Percentiles rank a stretch among this genome's conserved stretches.
Evolutionary conservation across 2,888 invertebrate species (phyloP).

Genomic region (Anoncus sp.): DNA sequence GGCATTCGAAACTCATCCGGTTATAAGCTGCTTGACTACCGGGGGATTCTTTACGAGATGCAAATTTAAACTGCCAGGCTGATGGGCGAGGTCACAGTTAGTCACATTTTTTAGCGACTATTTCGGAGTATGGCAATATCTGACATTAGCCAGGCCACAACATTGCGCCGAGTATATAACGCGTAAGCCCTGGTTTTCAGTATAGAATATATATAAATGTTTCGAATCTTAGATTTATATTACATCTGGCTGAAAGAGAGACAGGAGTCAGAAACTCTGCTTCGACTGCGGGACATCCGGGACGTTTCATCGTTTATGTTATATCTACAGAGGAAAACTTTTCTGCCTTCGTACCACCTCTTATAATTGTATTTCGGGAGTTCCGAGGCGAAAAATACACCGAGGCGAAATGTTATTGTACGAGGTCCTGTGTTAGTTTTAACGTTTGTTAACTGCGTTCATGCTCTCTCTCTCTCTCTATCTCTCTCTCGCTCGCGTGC

Average conservation of each 20-base stretch:
- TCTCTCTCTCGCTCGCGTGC: no score
- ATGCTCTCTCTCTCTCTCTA: no score
- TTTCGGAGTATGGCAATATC: constrained; percentile 42
- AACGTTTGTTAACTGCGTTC: constrained; percentile 79
- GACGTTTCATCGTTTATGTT: no score
- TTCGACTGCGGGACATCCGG: no score
- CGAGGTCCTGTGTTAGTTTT: constrained; percentile 80
- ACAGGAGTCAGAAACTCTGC: no score
- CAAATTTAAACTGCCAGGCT: constrained; percentile 28
- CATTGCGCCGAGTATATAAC: constrained; percentile 20
- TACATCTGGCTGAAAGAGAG: constrained; percentile 53
- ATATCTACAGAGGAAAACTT: no score
- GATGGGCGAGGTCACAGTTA: background rate
- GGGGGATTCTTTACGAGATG: constrained; percentile 2
- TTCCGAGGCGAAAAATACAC: constrained; percentile 70
- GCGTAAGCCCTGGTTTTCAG: no score
- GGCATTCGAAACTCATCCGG: no score
- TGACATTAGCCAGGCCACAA: constrained; percentile 1
- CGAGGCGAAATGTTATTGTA: constrained; percentile 82
- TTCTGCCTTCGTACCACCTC: no score
- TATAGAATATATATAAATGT: constrained; percentile 30
- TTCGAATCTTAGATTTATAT: constrained; percentile 60
- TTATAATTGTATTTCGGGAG: constrained; percentile 75
- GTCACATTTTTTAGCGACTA: constrained; percentile 10
- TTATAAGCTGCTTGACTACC: constrained; percentile 18